Evolutionary conservation across 2,797 vertebrate species (phyloP), one percentile per base, ranked within the genome.

Genomic region (Lacerta bilineata): DNA sequence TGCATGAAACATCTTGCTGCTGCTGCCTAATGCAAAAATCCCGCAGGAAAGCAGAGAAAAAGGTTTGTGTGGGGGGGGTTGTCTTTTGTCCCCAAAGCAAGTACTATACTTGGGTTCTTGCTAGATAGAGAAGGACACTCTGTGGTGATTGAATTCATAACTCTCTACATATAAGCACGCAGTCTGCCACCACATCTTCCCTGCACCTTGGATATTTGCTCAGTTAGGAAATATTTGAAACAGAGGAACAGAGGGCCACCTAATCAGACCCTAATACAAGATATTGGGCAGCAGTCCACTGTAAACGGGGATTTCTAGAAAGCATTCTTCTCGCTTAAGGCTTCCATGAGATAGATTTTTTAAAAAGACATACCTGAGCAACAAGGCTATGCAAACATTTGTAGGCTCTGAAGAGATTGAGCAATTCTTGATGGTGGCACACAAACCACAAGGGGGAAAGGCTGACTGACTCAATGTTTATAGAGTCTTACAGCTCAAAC

Each of bases 401-500:
- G 85, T 90, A 94, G 84, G 87, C 89, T 95, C 93, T 94, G 89
- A 94, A 93, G 89, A 78, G 89, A 92, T 23, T 0, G 2, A 93
- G 89, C 83, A 92, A 94, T 88, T 89, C 90, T 84, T 84, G 82
- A 79, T 72, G 76, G 74, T 80, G 82, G 29, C 66, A 79, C 64
- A 29, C 55, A 80, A 74, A 64, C 77, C 68, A 46, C 50, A 84
- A 88, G 50, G 83, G 43, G 27, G 76, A 61, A 85, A 84, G 25
- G 29, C 82, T 72, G 87, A 61, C 82, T 80, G 76, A n/a, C 91
- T 93, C 75, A 0, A 0, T 95, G 93, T 95, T 95, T 95, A 93
- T 91, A 94, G 3, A 95, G 91, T 83, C 93, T 94, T 93, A 93
- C 55, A 94, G 90, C 90, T 95, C 93, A 95, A 95, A 95, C 88